Conservation (phyloP, 2,113 vertebrate species). For the Scomber colias region DNA sequence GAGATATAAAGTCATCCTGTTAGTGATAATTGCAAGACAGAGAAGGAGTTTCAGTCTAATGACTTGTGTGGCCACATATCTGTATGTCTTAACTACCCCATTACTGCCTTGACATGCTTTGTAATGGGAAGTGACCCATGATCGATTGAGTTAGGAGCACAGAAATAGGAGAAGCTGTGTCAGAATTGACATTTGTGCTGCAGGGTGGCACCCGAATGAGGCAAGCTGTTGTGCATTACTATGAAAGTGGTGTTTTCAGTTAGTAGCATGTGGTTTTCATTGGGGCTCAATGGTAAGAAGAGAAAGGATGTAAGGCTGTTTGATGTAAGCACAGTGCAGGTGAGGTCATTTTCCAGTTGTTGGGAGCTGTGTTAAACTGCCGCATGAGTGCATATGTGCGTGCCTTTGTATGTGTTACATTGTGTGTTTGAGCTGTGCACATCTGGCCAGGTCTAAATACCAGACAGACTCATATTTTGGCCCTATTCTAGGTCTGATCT, state of each 20-base stretch:
- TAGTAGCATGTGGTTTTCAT: constrained; percentile 78
- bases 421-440: constrained; percentile 37
- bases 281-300: constrained; percentile 55
- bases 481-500: constrained; percentile 14
- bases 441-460: constrained; percentile 54
- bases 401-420: constrained; percentile 25
- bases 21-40: constrained; percentile 36
- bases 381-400: constrained; percentile 43
- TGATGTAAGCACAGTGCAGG: constrained; percentile 82
- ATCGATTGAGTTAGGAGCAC: constrained; percentile 47
- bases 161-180: constrained; percentile 35
- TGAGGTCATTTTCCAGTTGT: constrained; percentile 82
- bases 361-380: constrained; percentile 39
- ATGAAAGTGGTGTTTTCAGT: constrained; percentile 61
- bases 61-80: constrained; percentile 32
- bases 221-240: constrained; percentile 53
- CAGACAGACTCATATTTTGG: constrained; percentile 49
- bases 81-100: constrained; percentile 29
- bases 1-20: constrained; percentile 30
- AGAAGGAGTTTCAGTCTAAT: constrained; percentile 21
- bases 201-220: constrained; percentile 35
- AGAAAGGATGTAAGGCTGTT: constrained; percentile 78
- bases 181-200: constrained; percentile 35
- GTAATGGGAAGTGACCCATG: constrained; percentile 54
- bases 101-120: constrained; percentile 41